Evolutionary conservation across 1,140 invertebrate species (phyloP), one percentile per base, ranked within the genome.

Genomic region (Drosophila sechellia): DNA sequence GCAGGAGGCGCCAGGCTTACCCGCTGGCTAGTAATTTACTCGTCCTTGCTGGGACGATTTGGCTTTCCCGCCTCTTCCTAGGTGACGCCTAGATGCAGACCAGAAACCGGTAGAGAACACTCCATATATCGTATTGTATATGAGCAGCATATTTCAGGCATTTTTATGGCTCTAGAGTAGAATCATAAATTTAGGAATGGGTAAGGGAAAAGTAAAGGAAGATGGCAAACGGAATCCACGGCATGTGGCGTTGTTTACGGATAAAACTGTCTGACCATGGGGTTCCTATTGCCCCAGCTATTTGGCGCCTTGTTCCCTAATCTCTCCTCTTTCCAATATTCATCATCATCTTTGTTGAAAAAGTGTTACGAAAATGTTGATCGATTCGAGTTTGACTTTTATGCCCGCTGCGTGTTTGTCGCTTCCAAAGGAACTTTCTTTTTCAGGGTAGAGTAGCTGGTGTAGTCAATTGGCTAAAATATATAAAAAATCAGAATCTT

Each of bases 101-200:
- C 63, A 66, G 34, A 34, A 54, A 27, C 35, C 48, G 35, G 42
- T 10, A 13, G 25, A 31, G 34, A 53, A 48, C 66, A 55, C 64
- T 70, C 42, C 42, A 70, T 70, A 70, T 12, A 70, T 69, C 52
- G n/a, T 52, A 22, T 57, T 87, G 79, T 86, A 81, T 87, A 86
- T 83, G 83, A 54, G 35, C 35, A 75, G 64, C 81, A 85, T 86
- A 86, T 85, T 85, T 85, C 68, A 81, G 53, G 49, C 81, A 81
- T 74, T 50, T 84, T 84, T 84, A 84, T 84, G 66, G 61, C 73
- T 52, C 45, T 42, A 37, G 50, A 66, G 39, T 45, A 56, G 27
- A 43, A 69, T 35, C 34, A 61, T 53, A 46, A 60, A 34, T 57
- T 66, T 37, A 35, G 43, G 17, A 72, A 48, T 37, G 50, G 54